These are phyloP conservation scores for Acestrorhynchus altus DNA, from an alignment of 2,797 vertebrate genomes.

Conservation along the genomic window DNA sequence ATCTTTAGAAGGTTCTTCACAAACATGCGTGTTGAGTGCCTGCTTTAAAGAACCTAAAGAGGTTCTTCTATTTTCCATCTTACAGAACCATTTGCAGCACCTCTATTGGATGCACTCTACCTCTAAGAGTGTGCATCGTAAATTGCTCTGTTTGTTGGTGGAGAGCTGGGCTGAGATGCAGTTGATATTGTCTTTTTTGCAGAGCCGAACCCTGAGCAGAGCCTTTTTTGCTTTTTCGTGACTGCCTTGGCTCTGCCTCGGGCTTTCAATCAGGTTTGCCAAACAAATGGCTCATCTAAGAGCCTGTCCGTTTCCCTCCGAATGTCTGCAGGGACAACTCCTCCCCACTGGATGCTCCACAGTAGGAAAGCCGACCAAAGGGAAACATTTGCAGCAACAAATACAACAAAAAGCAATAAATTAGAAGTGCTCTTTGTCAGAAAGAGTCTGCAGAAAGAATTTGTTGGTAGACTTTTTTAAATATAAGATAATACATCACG, in stretches of 20 bases:
- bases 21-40: too few relatives aligned
- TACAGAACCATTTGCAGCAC: too few relatives aligned
- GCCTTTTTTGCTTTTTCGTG: conserved; percentile 30
- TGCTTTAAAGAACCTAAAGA: too few relatives aligned
- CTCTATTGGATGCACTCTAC: too few relatives aligned
- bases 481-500: conserved; percentile 23
- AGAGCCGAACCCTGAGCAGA: background rate
- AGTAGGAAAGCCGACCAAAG: conserved; percentile 39
- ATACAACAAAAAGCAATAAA: conserved; percentile 9
- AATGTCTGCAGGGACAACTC: conserved; percentile 36
- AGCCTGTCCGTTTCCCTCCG: conserved; percentile 40
- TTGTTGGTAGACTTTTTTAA: conserved; percentile 12
- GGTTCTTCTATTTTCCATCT: too few relatives aligned
- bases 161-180: background rate
- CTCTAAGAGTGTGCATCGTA: too few relatives aligned
- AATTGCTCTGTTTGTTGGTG: background rate
- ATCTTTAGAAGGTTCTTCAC: too few relatives aligned
- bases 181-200: background rate
- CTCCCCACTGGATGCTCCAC: conserved; percentile 46
- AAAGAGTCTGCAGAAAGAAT: background rate
- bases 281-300: conserved; percentile 57
- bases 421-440: conserved; percentile 10
- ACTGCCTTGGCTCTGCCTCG: conserved; percentile 30
- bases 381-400: conserved; percentile 29
- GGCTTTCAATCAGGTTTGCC: conserved; percentile 53